Evolutionary conservation across 2,888 invertebrate species (phyloP).

Genomic region (Microdon myrmicae): DNA sequence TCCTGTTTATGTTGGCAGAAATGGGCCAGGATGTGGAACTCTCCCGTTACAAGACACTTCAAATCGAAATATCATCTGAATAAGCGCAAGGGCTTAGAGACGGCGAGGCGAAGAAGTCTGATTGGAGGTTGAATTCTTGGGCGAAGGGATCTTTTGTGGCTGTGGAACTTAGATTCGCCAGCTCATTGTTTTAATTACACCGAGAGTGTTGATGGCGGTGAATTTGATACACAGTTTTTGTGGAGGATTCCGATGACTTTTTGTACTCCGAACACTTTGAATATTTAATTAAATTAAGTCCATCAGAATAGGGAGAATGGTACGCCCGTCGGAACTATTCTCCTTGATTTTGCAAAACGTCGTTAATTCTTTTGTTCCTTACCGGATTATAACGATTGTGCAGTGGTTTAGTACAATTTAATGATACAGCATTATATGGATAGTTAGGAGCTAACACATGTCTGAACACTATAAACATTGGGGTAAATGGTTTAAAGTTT

Average conservation of each 20-base stretch:
- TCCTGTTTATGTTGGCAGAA: conserved; percentile 7
- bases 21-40: conserved; percentile 14
- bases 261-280: conserved; percentile 14
- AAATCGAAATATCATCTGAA: conserved; percentile 51
- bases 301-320: not conserved
- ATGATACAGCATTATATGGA: no score
- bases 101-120: conserved; percentile 4
- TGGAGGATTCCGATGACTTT: conserved; percentile 5
- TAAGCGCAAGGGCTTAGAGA: conserved; percentile 8
- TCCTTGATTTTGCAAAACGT: not conserved
- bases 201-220: conserved; percentile 10
- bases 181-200: conserved; percentile 50
- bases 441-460: no score
- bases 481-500: no score
- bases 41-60: conserved; percentile 43
- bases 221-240: conserved; percentile 9
- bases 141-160: conserved; percentile 25
- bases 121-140: not conserved
- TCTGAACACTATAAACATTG: no score
- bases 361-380: conserved; percentile 3
- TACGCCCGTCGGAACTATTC: not conserved
- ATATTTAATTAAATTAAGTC: conserved; percentile 40
- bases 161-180: conserved; percentile 43
- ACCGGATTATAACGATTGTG: not conserved
- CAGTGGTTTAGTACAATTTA: no score